phyloP scores from a whole-genome alignment of 2,113 vertebrate genomes.

The Dromas ardeola region DNA sequence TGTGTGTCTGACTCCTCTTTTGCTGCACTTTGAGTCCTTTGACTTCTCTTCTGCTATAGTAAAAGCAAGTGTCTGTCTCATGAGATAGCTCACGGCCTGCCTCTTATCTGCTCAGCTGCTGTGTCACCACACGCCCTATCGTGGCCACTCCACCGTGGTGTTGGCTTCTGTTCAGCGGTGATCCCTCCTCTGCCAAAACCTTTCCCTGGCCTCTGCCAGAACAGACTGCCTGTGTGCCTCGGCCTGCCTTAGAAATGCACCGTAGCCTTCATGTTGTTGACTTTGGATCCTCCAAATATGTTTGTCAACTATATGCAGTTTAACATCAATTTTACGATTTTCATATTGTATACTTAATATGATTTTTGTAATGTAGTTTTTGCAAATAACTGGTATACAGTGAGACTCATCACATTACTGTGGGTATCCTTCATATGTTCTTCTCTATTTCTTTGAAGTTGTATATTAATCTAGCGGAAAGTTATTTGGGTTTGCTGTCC shows the following conservation, averaged over 20 bases:
- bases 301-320: not conserved
- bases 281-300: not conserved
- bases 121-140: not conserved
- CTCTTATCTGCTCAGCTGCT: not conserved
- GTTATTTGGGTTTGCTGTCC: not conserved
- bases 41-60: not conserved
- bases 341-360: not conserved
- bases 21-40: not conserved
- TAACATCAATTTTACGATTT: accelerated
- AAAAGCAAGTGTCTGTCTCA: not conserved
- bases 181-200: not conserved
- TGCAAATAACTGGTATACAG: not conserved
- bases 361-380: not conserved
- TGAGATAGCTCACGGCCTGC: not conserved
- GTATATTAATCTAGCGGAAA: not conserved
- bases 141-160: accelerated
- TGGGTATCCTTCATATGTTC: not conserved
- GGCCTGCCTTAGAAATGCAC: not conserved
- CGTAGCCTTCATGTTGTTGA: not conserved
- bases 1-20: not conserved
- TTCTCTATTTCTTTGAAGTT: not conserved
- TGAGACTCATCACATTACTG: accelerated
- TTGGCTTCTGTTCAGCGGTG: not conserved
- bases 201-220: not conserved
- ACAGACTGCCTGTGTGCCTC: not conserved